These are phyloP conservation scores for Mustela lutreola DNA, from an alignment of 2,113 vertebrate species.

Conservation along the genomic window DNA sequence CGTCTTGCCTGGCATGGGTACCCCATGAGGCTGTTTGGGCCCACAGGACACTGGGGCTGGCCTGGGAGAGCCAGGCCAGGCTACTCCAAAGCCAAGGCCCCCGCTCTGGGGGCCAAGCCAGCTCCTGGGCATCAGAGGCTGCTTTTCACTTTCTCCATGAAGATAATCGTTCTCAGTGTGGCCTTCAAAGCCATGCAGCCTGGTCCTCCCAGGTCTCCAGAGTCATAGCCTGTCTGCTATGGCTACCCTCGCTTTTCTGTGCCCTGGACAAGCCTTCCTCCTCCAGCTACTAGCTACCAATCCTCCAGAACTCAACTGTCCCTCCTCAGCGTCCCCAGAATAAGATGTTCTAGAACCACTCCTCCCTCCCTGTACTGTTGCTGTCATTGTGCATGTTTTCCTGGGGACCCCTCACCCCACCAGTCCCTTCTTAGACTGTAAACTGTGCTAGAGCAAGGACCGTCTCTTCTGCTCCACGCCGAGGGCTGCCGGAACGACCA, in stretches of 20 bases:
- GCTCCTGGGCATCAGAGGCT: background rate
- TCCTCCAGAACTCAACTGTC: background rate
- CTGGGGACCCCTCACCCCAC: no score
- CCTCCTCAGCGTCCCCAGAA: background rate
- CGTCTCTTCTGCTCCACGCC: background rate
- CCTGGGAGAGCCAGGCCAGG: background rate
- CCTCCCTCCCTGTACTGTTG: background rate
- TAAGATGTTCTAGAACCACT: background rate
- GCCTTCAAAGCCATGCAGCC: background rate
- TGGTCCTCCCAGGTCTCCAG: background rate
- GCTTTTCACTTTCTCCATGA: background rate
- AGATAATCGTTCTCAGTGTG: accelerated
- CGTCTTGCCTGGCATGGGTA: accelerated
- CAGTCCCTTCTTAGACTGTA: background rate
- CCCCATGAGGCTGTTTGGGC: background rate
- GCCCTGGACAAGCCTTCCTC: no score
- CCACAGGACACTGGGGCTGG: background rate
- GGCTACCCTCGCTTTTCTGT: background rate
- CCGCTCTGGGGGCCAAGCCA: background rate
- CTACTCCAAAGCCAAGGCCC: background rate
- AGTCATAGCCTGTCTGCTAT: no score
- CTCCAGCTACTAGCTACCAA: no score
- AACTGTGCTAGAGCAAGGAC: background rate
- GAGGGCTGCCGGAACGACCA: accelerated
- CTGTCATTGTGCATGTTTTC: background rate